Conservation (phyloP, 1,140 invertebrate species). For the Saccostrea glomerata region DNA sequence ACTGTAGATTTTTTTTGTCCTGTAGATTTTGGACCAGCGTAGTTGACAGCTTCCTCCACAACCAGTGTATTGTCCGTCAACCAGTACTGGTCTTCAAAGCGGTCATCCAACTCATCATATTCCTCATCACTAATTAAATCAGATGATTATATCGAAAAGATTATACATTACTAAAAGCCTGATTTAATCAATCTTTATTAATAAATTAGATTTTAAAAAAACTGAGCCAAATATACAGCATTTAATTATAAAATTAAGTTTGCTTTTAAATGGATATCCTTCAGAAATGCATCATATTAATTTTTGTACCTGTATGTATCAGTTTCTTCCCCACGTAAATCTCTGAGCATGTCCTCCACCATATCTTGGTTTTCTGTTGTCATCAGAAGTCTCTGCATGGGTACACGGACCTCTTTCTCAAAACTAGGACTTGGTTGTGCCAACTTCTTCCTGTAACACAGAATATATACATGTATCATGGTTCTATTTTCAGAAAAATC, state of each 20-base stretch:
- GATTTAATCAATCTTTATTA: too few relatives aligned
- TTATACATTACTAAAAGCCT: not conserved
- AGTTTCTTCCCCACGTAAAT: conserved; percentile 65
- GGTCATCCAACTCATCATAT: conserved; percentile 72
- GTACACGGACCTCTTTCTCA: conserved; percentile 59
- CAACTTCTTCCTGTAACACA: not conserved
- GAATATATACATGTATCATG: not conserved
- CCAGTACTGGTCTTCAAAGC: conserved; percentile 75
- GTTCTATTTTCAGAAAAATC: not conserved
- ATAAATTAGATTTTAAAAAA: too few relatives aligned
- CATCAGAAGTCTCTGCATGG: conserved; percentile 74
- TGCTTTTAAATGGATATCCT: too few relatives aligned
- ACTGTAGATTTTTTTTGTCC: not conserved
- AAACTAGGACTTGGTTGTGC: not conserved
- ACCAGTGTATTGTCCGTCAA: conserved; percentile 64
- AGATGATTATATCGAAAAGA: not conserved
- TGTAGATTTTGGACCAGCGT: not conserved
- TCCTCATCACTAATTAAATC: conserved; percentile 59
- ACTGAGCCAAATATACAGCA: too few relatives aligned
- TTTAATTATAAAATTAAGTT: too few relatives aligned
- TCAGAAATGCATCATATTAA: too few relatives aligned
- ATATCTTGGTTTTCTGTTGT: conserved; percentile 74
- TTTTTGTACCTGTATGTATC: conserved; percentile 49
- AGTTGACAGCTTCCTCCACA: conserved; percentile 63
- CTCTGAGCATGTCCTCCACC: conserved; percentile 70